These are phyloP conservation scores for Galeopterus variegatus DNA, from an alignment of 2,113 vertebrate genomes.

Conservation along the genomic window DNA sequence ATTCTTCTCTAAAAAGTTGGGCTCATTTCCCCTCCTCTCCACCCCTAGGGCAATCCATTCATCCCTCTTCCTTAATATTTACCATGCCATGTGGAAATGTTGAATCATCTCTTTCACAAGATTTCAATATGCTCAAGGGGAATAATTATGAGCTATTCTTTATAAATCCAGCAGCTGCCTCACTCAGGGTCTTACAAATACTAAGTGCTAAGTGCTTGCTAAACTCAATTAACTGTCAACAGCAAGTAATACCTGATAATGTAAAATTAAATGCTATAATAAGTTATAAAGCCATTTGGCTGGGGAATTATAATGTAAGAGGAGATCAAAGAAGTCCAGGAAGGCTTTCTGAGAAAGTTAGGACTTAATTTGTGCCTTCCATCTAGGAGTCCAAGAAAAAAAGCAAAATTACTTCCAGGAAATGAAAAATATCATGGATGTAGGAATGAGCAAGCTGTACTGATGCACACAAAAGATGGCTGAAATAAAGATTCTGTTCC, in stretches of 20 bases:
- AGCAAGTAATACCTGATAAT: not conserved
- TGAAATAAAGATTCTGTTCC: not conserved
- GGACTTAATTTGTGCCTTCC: not conserved
- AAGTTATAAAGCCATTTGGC: not conserved
- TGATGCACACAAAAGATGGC: not conserved
- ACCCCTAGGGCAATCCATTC: not conserved
- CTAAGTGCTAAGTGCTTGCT: not conserved
- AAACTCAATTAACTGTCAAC: not conserved
- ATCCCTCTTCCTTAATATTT: not conserved
- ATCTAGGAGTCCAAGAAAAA: not conserved
- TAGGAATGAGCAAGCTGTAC: not conserved
- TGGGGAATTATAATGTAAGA: constrained; percentile 11
- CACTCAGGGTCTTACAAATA: not conserved
- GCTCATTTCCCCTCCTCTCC: not conserved
- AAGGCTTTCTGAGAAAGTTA: not conserved
- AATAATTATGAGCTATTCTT: not conserved
- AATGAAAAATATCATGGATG: not conserved
- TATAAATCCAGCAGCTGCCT: not conserved
- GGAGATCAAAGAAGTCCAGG: not conserved
- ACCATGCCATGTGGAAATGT: not conserved
- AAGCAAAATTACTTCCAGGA: constrained; percentile 27
- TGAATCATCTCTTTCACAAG: constrained; percentile 14
- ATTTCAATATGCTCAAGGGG: not conserved
- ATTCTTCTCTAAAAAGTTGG: not conserved
- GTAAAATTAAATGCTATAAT: not conserved